A percentile compares a stretch with the other conserved stretches of the same genome.
phyloP scores from a whole-genome alignment of 2,797 vertebrate species.

The Enteromius argenteus region DNA sequence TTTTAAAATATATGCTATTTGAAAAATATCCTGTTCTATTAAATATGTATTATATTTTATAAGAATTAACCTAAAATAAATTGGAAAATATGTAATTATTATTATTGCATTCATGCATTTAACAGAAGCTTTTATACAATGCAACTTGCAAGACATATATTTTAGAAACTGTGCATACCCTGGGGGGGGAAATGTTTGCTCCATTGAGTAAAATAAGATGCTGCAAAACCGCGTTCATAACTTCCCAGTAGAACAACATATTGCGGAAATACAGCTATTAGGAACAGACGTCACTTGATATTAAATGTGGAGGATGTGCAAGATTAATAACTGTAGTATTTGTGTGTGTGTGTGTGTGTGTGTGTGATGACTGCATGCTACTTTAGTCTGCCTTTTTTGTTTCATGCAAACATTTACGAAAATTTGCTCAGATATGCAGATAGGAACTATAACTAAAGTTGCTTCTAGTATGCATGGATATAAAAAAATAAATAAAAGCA shows the following conservation, averaged over 20 bases:
- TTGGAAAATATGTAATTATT: background rate
- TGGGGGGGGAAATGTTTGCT: background rate
- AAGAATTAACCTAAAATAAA: background rate
- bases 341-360: background rate
- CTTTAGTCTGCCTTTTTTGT: background rate
- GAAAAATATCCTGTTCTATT: background rate
- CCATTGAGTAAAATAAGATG: background rate
- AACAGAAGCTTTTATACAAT: background rate
- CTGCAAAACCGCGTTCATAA: background rate
- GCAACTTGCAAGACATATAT: background rate
- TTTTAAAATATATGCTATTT: background rate
- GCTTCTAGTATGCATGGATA: background rate
- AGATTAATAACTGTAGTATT: background rate
- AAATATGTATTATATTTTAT: background rate
- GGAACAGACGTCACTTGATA: background rate
- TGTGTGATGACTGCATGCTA: background rate
- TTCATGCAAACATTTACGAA: background rate
- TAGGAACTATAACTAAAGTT: background rate
- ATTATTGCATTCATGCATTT: background rate
- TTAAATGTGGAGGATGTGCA: background rate
- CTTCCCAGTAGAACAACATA: background rate
- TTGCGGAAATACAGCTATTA: background rate
- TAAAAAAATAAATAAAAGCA: background rate
- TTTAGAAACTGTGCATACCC: background rate
- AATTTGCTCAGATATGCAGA: background rate